Conservation (phyloP, 2,113 vertebrate species). For the Nicator chloris region DNA sequence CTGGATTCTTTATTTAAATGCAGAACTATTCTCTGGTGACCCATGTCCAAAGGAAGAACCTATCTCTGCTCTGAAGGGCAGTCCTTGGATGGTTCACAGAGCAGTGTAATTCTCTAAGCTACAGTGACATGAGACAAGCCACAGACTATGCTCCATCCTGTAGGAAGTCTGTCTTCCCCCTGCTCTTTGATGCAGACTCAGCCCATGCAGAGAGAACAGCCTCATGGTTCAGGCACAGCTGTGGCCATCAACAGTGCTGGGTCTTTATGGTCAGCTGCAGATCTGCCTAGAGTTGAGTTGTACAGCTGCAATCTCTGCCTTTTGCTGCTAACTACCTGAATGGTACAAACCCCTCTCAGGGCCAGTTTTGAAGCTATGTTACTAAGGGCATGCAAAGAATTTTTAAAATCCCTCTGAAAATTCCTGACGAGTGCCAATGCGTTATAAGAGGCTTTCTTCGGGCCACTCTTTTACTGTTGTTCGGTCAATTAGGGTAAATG, state of each 20-base stretch:
- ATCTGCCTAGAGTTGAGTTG: not conserved
- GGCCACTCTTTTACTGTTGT: slow-evolving; percentile 9
- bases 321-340: not conserved
- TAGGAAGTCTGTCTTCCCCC: not conserved
- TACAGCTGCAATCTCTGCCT: not conserved
- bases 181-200: not conserved
- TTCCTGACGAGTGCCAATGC: not conserved
- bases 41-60: not conserved
- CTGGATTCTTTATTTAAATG: not conserved
- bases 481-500: slow-evolving; percentile 54
- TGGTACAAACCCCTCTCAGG: not conserved
- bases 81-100: not conserved
- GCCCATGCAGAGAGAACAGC: not conserved
- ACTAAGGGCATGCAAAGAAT: not conserved
- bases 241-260: not conserved
- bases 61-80: not conserved
- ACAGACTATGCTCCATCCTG: not conserved
- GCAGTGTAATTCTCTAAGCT: not conserved
- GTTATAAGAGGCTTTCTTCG: slow-evolving; percentile 28
- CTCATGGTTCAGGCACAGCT: not conserved
- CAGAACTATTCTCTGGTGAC: not conserved
- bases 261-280: not conserved
- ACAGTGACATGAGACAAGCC: not conserved
- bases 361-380: not conserved
- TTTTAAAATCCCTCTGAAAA: not conserved